phyloP scores from a whole-genome alignment of 2,113 vertebrate genomes.

The Hippocampus barbouri region DNA sequence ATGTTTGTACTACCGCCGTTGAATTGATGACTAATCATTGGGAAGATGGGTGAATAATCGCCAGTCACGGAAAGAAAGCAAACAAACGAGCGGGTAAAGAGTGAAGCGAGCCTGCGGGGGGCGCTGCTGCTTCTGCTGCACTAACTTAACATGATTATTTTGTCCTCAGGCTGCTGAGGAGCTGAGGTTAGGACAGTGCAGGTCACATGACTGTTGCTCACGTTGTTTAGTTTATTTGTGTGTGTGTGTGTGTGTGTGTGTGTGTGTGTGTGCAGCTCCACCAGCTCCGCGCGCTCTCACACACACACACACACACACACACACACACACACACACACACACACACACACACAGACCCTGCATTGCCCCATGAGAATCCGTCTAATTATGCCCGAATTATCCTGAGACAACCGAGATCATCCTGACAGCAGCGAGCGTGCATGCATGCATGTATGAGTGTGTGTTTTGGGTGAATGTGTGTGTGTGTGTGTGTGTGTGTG shows the following conservation, averaged over 20 bases:
- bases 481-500: slow-evolving; percentile 2
- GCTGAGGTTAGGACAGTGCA: slow-evolving; percentile 14
- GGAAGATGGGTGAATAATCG: neutral
- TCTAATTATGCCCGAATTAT: slow-evolving; percentile 56
- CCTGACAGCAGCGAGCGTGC: slow-evolving; percentile 20
- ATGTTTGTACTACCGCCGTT: neutral
- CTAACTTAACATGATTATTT: slow-evolving; percentile 14
- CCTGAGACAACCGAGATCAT: slow-evolving; percentile 36
- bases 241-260: slow-evolving; percentile 1
- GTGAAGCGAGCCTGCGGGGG: slow-evolving; percentile 5
- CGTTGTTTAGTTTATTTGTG: slow-evolving; percentile 28
- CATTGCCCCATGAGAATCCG: slow-evolving; percentile 26
- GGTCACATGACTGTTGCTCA: slow-evolving; percentile 44
- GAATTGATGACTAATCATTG: neutral
- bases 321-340: slow-evolving; percentile 1
- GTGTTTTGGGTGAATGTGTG: neutral
- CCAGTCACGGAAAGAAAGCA: slow-evolving; percentile 1
- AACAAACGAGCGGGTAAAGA: slow-evolving; percentile 2
- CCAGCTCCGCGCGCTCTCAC: too few species aligned
- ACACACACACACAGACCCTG: neutral
- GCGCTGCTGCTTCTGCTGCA: slow-evolving; percentile 4
- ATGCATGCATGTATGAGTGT: neutral
- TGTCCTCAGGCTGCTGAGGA: slow-evolving; percentile 23
- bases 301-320: neutral
- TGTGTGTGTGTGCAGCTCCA: slow-evolving; percentile 3